phyloP scores from a whole-genome alignment of 1,140 invertebrate species.

The Dendrolimus punctatus region DNA sequence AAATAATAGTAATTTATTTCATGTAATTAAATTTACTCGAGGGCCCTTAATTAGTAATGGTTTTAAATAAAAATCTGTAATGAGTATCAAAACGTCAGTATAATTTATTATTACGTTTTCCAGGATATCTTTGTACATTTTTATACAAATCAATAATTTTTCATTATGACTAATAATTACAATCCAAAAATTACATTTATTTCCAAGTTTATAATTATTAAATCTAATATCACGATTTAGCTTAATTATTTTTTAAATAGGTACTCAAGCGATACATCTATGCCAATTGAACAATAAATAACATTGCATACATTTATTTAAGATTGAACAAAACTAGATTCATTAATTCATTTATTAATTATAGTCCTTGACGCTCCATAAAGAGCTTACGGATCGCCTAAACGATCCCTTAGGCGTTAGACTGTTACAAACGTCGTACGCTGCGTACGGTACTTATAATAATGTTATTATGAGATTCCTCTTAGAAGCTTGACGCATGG shows the following conservation, averaged over 20 bases:
- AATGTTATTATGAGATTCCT: too few species aligned
- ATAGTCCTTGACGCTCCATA: too few species aligned
- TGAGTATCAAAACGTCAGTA: constrained; percentile 71
- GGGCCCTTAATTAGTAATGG: constrained; percentile 1
- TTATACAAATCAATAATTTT: constrained; percentile 71
- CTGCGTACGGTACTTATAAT: too few species aligned
- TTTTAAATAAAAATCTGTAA: constrained; percentile 43
- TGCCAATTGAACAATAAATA: constrained; percentile 39
- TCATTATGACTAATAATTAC: constrained; percentile 68
- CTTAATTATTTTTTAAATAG: constrained; percentile 57
- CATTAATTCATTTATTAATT: too few species aligned
- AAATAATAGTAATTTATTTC: constrained; percentile 11
- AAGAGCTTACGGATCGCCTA: too few species aligned
- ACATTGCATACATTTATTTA: constrained; percentile 46
- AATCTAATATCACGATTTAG: constrained; percentile 71
- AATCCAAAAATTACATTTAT: constrained; percentile 71
- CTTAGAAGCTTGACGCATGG: too few species aligned
- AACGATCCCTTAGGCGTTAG: too few species aligned
- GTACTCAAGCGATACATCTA: constrained; percentile 54
- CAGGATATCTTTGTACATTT: constrained; percentile 69
- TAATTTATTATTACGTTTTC: constrained; percentile 63
- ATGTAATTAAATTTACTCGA: constrained; percentile 7
- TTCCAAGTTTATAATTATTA: constrained; percentile 67
- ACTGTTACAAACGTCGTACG: too few species aligned
- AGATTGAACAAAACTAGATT: not conserved